Evolutionary conservation across 2,888 invertebrate species (phyloP).

Genomic region (Cheilosia soror): DNA sequence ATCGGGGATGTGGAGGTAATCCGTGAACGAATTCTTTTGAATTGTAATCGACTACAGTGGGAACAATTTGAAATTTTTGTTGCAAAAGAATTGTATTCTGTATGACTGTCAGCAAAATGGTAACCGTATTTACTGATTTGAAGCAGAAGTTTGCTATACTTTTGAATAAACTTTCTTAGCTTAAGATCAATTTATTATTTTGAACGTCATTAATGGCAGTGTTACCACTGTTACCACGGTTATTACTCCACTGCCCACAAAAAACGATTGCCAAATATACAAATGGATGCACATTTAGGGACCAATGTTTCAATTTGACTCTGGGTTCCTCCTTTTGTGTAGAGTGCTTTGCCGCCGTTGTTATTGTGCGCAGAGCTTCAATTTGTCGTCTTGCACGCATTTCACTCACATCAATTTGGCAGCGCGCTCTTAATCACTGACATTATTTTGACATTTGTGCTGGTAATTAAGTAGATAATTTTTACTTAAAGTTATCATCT

Average conservation of each 20-base stretch:
- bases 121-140: too few species aligned
- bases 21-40: constrained; percentile 66
- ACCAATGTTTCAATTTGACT: constrained; percentile 72
- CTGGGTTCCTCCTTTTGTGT: neutral
- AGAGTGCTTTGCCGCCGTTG: constrained; percentile 11
- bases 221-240: constrained; percentile 6
- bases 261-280: constrained; percentile 33
- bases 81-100: neutral
- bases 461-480: constrained; percentile 75
- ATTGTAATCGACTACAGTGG: constrained; percentile 58
- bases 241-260: constrained; percentile 30
- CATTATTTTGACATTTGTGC: constrained; percentile 73
- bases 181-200: neutral
- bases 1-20: constrained; percentile 45
- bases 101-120: too few species aligned
- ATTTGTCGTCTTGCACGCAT: constrained; percentile 68
- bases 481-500: constrained; percentile 68
- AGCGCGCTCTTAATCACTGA: constrained; percentile 73
- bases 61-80: neutral
- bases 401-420: constrained; percentile 67
- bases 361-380: constrained; percentile 20
- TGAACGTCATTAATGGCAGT: neutral
- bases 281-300: constrained; percentile 63
- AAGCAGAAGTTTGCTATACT: too few species aligned
- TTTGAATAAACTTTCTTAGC: too few species aligned